phyloP scores from a whole-genome alignment of 2,113 vertebrate species.

The Campylomormyrus numenius region DNA sequence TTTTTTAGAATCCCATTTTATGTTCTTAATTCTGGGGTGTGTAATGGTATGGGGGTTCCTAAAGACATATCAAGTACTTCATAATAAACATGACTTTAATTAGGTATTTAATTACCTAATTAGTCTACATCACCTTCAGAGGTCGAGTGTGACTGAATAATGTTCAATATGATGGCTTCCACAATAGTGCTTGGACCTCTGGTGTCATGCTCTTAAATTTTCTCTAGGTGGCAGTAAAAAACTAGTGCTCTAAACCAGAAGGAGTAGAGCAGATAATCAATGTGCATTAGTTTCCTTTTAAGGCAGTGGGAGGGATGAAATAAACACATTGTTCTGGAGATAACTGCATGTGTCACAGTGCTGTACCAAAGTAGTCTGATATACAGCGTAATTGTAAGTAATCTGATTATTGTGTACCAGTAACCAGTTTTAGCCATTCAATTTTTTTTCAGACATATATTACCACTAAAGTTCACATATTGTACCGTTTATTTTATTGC shows the following conservation, averaged over 20 bases:
- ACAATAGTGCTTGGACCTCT: not conserved
- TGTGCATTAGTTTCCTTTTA: not conserved
- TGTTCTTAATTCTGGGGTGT: not conserved
- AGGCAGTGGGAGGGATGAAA: not conserved
- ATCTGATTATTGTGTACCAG: not conserved
- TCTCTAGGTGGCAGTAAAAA: not conserved
- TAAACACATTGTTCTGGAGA: not conserved
- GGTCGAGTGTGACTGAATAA: not conserved
- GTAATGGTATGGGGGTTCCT: not conserved
- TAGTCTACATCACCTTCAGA: not conserved
- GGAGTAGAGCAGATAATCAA: not conserved
- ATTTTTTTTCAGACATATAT: not conserved
- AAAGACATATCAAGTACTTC: not conserved
- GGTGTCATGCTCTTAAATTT: not conserved
- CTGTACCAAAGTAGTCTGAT: not conserved
- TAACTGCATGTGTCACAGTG: not conserved
- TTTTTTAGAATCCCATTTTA: not conserved
- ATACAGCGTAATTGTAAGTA: not conserved
- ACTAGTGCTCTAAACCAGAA: not conserved
- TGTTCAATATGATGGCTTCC: not conserved
- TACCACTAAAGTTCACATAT: not conserved
- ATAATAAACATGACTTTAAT: not conserved
- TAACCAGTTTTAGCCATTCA: not conserved
- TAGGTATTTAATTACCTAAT: slow-evolving; percentile 2
- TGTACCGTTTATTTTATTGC: not conserved